phyloP scores from a whole-genome alignment of 2,113 vertebrate species.

The Eudyptes chrysolophus region DNA sequence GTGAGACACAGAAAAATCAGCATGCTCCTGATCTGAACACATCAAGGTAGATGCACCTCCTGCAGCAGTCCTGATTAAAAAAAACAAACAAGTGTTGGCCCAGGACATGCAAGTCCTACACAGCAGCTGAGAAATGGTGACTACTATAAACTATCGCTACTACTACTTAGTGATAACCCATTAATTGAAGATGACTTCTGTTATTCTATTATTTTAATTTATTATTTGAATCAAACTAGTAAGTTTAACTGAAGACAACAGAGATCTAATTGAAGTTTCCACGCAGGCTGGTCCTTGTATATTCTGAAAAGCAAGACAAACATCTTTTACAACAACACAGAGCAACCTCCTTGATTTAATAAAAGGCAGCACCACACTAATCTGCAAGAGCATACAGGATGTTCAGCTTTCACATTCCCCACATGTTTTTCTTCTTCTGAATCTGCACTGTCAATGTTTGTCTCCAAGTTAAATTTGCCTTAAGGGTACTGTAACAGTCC shows the following conservation, averaged over 20 bases:
- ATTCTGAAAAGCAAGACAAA: neutral
- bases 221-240: neutral
- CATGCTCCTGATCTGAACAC: neutral
- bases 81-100: neutral
- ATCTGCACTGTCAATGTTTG: constrained; percentile 27
- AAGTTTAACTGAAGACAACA: neutral
- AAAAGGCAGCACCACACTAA: neutral
- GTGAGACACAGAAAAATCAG: neutral
- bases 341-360: neutral
- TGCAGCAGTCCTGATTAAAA: neutral
- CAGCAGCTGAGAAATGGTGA: neutral
- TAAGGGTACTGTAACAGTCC: neutral
- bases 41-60: neutral
- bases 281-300: neutral
- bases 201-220: neutral
- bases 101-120: neutral
- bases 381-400: neutral
- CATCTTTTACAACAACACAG: neutral
- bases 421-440: neutral
- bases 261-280: neutral
- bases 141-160: neutral
- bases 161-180: neutral
- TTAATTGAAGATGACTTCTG: neutral
- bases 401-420: constrained; percentile 34
- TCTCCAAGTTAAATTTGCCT: constrained; percentile 2